These are phyloP conservation scores for Torymus tubicola DNA, from an alignment of 2,888 invertebrate species.

Conservation along the genomic window DNA sequence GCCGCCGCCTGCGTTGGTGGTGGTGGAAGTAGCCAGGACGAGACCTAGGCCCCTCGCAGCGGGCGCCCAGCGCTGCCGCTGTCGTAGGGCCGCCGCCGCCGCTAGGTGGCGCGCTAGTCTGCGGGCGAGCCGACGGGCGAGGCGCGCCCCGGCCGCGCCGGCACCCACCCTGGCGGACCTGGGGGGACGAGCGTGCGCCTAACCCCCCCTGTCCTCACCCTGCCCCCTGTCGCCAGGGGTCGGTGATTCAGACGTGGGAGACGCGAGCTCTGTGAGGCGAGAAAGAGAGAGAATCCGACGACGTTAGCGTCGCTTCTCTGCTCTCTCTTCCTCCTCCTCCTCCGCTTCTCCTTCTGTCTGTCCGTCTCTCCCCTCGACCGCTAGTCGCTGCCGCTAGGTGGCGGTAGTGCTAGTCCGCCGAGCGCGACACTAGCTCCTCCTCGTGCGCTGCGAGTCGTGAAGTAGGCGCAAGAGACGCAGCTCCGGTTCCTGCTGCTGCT, in stretches of 20 bases:
- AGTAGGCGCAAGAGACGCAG: too few species aligned
- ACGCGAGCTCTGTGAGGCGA: constrained; percentile 42
- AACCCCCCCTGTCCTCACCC: constrained; percentile 67
- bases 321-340: neutral
- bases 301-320: constrained; percentile 1
- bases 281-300: constrained; percentile 41
- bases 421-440: constrained; percentile 48
- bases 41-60: constrained; percentile 58
- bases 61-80: too few species aligned
- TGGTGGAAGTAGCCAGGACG: constrained; percentile 60
- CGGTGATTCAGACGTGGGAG: constrained; percentile 76
- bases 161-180: constrained; percentile 79
- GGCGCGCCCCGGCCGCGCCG: constrained; percentile 83
- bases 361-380: neutral
- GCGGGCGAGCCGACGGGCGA: constrained; percentile 77
- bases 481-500: constrained; percentile 15
- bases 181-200: constrained; percentile 10
- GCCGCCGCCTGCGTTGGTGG: constrained; percentile 54
- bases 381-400: neutral
- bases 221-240: constrained; percentile 79
- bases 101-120: constrained; percentile 73
- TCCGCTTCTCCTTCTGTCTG: neutral
- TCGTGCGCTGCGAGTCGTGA: neutral
- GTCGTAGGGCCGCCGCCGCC: constrained; percentile 68
- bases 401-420: neutral